Evolutionary conservation across 2,113 vertebrate species (phyloP), one percentile per base, ranked within the genome.

Genomic region (Pyrgilauda ruficollis): DNA sequence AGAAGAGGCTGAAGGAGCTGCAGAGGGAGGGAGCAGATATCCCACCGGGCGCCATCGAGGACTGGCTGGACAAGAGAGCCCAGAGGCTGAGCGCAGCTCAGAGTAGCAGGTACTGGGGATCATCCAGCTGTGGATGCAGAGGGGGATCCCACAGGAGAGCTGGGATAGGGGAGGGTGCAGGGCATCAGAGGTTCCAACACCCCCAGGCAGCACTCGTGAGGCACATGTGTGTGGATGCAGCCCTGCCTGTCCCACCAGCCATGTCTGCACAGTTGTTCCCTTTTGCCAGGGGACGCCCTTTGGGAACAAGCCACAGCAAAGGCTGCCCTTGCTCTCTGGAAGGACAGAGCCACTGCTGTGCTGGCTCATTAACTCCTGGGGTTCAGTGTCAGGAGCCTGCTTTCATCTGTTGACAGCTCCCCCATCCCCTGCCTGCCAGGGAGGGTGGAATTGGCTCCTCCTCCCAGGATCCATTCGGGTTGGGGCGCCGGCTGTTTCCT

Each of bases 1-100:
- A 99, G 90, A 98, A 96, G 83, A 97, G 96, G 64, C 92, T 80
- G 35, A 97, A 94, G 95, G 98, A 99, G 78, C 97, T 98, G 96
- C 97, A 72, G 28, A 91, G 92, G 46, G 97, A 98, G 8, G 87
- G 97, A 52, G 80, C 92, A 9, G 72, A 91, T 23, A 75, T 92
- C 62, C 96, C 97, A 0, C 96, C 95, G 12, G 98, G 98, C 79
- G 97, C 87, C 53, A 72, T 99, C 13, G 98, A 99, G 66, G 98
- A 98, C 35, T 99, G 99, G 99, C 98, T 99, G 88, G 97, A 98
- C 62, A 98, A 98, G 97, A 98, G 98, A 88, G 98, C 98, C 33
- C 99, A 99, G 97, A 98, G 96, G 39, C 97, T 96, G 93, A 97
- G 96, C 8, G 39, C 90, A 1, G 88, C 96, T 47, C 88, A 96